phyloP scores from a whole-genome alignment of 2,113 vertebrate species.

The Prochilodus magdalenae region DNA sequence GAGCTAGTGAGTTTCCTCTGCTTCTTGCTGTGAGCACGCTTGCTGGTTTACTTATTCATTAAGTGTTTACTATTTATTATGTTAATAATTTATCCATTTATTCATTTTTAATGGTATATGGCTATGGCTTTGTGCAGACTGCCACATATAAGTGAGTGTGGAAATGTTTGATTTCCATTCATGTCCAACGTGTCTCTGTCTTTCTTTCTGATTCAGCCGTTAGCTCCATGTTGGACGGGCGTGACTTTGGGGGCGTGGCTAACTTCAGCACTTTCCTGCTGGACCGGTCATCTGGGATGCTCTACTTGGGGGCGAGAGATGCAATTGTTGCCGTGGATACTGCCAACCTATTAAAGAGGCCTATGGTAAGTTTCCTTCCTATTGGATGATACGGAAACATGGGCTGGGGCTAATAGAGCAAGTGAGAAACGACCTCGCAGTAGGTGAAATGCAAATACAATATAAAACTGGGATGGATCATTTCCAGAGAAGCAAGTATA shows the following conservation, averaged over 20 bases:
- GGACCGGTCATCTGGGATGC: constrained; percentile 70
- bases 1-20: neutral
- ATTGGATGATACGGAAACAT: constrained; percentile 8
- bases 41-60: neutral
- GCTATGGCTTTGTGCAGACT: neutral
- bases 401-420: neutral
- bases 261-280: constrained; percentile 84
- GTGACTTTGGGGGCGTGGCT: constrained; percentile 45
- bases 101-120: neutral
- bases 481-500: constrained; percentile 13
- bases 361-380: constrained; percentile 60
- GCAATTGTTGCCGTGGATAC: constrained; percentile 80
- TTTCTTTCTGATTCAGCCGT: constrained; percentile 16
- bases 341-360: constrained; percentile 59
- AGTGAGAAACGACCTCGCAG: neutral
- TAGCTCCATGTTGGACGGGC: constrained; percentile 54
- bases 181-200: neutral
- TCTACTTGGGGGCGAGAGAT: constrained; percentile 83
- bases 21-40: neutral
- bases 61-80: neutral
- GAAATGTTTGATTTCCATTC: neutral
- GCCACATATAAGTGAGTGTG: neutral
- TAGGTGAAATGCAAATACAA: constrained; percentile 6
- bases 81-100: neutral
- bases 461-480: constrained; percentile 4